Conservation (phyloP, 2,888 invertebrate genomes). For the Microplitis deprimator region DNA sequence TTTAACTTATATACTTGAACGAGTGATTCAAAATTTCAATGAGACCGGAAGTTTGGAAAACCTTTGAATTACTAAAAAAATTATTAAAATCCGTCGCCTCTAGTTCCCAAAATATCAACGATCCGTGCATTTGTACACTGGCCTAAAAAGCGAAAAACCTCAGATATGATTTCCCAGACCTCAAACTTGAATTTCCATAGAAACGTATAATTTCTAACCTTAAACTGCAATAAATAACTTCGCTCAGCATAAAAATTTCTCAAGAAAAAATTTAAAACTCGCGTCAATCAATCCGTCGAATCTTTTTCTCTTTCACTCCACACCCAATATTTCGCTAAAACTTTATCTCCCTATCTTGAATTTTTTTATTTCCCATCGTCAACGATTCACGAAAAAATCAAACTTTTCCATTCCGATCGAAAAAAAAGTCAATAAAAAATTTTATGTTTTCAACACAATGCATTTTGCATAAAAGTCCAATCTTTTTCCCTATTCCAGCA, state of each 20-base stretch:
- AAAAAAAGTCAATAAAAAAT: neutral
- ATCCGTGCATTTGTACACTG: too few relatives aligned
- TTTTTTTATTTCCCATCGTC: neutral
- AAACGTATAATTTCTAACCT: neutral
- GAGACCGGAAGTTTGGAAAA: too few relatives aligned
- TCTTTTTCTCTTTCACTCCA: neutral
- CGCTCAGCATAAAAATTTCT: neutral
- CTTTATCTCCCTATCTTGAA: neutral
- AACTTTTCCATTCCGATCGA: neutral
- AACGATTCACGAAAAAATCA: neutral
- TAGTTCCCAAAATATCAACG: too few relatives aligned
- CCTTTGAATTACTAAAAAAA: too few relatives aligned
- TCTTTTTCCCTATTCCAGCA: neutral
- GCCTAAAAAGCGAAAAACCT: too few relatives aligned
- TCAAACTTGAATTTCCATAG: too few relatives aligned
- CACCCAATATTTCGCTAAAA: neutral
- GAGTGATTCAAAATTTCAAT: too few relatives aligned
- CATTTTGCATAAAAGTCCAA: neutral
- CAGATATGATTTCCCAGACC: too few relatives aligned
- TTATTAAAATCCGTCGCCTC: too few relatives aligned
- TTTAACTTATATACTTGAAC: too few relatives aligned
- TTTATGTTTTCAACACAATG: constrained; percentile 1
- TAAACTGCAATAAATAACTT: neutral
- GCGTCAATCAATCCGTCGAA: neutral
- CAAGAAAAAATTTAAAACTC: neutral